Evolutionary conservation across 1,140 invertebrate species (phyloP).

Genomic region (Atta cephalotes): DNA sequence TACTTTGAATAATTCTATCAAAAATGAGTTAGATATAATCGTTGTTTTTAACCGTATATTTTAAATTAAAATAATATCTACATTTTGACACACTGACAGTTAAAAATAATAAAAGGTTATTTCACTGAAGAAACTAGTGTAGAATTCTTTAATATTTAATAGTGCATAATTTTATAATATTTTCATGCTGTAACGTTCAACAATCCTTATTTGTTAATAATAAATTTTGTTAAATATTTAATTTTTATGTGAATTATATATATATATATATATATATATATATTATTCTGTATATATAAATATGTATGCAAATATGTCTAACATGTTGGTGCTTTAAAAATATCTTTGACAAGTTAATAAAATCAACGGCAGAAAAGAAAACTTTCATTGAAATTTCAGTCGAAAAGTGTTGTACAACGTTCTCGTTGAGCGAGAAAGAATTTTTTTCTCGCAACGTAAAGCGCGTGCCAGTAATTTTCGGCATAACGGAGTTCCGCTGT

Average conservation of each 20-base stretch:
- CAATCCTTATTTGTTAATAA: neutral
- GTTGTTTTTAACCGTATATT: too few relatives aligned
- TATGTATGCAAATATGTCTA: neutral
- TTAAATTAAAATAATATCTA: too few relatives aligned
- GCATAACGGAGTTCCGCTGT: conserved; percentile 48
- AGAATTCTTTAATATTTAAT: too few relatives aligned
- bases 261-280: too few relatives aligned
- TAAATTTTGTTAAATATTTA: neutral
- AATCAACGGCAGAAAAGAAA: conserved; percentile 1
- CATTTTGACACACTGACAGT: too few relatives aligned
- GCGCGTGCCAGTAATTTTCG: conserved; percentile 59
- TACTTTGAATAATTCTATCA: too few relatives aligned
- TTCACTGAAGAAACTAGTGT: too few relatives aligned
- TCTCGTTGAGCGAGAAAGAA: neutral
- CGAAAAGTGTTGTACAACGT: conserved; percentile 36
- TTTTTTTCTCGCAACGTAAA: conserved; percentile 50
- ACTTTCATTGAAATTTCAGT: conserved; percentile 52
- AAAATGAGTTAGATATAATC: too few relatives aligned
- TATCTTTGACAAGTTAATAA: conserved; percentile 31
- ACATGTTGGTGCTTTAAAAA: neutral
- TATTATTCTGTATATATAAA: too few relatives aligned
- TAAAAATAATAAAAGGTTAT: too few relatives aligned
- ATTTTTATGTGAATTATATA: neutral
- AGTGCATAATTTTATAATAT: neutral
- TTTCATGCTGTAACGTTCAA: neutral